Base-by-base conservation (phyloP, 2,113 vertebrate species). In the Xyrauchen texanus region DNA sequence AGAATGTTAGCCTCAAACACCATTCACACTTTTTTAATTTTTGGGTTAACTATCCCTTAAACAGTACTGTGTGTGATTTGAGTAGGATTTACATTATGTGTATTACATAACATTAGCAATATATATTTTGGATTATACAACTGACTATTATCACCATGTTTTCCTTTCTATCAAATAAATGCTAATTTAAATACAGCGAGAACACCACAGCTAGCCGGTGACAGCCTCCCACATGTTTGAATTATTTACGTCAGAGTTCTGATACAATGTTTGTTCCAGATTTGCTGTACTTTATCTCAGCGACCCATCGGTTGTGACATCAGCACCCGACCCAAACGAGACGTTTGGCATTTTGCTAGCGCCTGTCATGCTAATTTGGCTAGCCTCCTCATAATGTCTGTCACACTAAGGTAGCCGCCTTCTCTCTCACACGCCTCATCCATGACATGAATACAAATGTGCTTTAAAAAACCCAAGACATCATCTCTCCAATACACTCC, bases 371-470 rank as follows among this genome's bases (percentile, higher is more conserved):
- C 55, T 51, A n/a, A 69, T 84, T 60, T 16, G n/a, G 65, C 12
- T 61, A 51, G 55, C 67, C 21, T 49, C 66, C 65, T 70, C 62
- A 72, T 55, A 51, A 45, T 68, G 64, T 75, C 64, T 51, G 74
- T 73, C 64, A 21, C 65, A 9, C 62, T 55, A 61, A 45, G 63
- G 72, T 51, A 12, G 60, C 67, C 49, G 66, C 46, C 76, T 70
- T 82, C 81, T 78, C 69, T 44, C 72, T 49, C 66, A 16, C 62
- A 34, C 76, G 71, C 62, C 63, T 80, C 83, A 69, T 81, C 53
- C 83, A 81, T 76, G 76, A 72, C 79, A 83, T 82, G 86, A 87
- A 87, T 87, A 87, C 86, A 85, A 84, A 87, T 87, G 80, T 65
- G 77, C 82, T 82, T 81, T 85, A 81, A 82, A 76, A 84, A 83